These are phyloP conservation scores for Ecdyonurus torrentis DNA, from an alignment of 2,888 invertebrate genomes.

Conservation along the genomic window DNA sequence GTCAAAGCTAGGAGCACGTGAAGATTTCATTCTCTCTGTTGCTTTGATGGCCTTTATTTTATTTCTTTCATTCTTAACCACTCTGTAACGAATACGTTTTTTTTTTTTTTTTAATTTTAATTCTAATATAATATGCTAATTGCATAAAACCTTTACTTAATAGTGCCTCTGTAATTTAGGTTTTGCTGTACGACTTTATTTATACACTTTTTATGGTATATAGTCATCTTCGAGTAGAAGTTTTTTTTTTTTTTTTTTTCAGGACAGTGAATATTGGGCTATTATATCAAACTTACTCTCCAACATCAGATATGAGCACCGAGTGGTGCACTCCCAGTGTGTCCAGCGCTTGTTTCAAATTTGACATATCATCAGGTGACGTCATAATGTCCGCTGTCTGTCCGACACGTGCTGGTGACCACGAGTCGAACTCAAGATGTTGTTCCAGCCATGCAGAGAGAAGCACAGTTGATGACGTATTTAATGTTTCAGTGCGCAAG, in stretches of 20 bases:
- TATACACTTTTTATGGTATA: too few species aligned
- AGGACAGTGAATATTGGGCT: too few species aligned
- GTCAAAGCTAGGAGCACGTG: neutral
- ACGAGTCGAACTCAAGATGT: neutral
- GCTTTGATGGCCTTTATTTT: neutral
- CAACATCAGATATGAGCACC: neutral
- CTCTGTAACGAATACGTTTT: too few species aligned
- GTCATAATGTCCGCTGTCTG: neutral
- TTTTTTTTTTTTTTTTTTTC: too few species aligned
- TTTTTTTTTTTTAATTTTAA: too few species aligned
- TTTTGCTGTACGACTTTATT: too few species aligned
- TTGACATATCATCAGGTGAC: neutral
- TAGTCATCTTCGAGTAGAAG: too few species aligned
- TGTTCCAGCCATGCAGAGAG: neutral
- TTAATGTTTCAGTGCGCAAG: neutral
- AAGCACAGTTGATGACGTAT: neutral
- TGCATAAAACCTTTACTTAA: too few species aligned
- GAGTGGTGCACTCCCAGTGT: neutral
- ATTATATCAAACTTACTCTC: neutral
- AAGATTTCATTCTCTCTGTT: neutral
- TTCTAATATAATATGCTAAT: too few species aligned
- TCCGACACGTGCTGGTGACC: neutral
- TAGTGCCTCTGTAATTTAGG: too few species aligned
- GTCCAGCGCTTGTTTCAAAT: neutral
- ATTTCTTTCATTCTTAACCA: neutral